A percentile compares a stretch with the other conserved stretches of the same genome.
These are phyloP conservation scores for Brachirus orientalis DNA, from an alignment of 2,113 vertebrate genomes.

Conservation along the genomic window DNA sequence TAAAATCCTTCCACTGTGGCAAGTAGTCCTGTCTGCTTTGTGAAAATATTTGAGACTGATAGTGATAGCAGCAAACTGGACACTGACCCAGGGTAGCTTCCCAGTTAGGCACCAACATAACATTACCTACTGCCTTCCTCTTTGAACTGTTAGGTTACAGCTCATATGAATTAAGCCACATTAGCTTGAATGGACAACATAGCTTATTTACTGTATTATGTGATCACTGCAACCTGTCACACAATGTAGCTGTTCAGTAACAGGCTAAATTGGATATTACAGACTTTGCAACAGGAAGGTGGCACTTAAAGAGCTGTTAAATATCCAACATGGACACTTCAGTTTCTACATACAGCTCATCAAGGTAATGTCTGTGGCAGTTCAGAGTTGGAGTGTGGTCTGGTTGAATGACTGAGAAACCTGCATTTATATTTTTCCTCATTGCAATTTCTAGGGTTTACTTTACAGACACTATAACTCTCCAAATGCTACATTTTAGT, in stretches of 20 bases:
- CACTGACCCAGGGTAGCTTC: background rate
- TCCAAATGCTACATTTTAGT: background rate
- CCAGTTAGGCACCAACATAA: background rate
- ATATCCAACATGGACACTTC: background rate
- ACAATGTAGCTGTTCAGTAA: background rate
- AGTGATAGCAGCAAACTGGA: background rate
- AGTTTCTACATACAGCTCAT: background rate
- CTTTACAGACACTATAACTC: background rate
- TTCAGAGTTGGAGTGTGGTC: background rate
- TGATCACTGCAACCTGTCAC: background rate
- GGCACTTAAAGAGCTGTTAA: background rate
- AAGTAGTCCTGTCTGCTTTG: background rate
- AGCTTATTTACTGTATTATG: background rate
- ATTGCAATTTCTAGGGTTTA: background rate
- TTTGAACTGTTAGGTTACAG: background rate
- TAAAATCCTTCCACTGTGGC: background rate
- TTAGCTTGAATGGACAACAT: background rate
- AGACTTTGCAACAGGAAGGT: background rate
- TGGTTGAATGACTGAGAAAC: background rate
- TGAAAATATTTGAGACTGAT: background rate
- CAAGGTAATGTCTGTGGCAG: background rate
- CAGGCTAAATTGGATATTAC: background rate
- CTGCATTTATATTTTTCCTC: background rate
- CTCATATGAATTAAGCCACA: background rate
- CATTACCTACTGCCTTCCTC: background rate